Evolutionary conservation across 2,113 vertebrate species (phyloP).

Genomic region (Pomatostomus ruficeps): DNA sequence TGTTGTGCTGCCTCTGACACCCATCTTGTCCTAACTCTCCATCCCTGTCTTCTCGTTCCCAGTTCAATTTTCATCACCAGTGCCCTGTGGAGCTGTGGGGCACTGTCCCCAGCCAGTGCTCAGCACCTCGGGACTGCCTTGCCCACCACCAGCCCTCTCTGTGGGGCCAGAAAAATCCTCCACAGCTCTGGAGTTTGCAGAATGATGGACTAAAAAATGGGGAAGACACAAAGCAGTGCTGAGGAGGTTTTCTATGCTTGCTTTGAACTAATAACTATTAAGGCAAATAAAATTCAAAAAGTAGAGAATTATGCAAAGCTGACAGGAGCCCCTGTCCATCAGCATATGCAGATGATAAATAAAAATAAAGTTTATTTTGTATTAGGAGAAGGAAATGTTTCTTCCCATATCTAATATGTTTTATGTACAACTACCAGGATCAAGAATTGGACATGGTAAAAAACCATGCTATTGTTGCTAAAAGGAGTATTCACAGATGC

Average conservation of each 20-base stretch:
- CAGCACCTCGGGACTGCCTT: accelerated
- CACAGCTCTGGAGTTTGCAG: not conserved
- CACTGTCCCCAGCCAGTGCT: not conserved
- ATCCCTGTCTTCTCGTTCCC: not conserved
- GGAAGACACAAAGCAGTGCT: not conserved
- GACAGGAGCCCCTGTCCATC: not conserved
- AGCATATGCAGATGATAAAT: not conserved
- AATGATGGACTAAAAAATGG: not conserved
- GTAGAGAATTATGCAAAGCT: not conserved
- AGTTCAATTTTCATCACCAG: not conserved
- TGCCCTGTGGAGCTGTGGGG: not conserved
- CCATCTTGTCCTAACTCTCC: not conserved
- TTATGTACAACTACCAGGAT: accelerated
- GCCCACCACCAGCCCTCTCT: not conserved
- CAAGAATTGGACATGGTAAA: not conserved
- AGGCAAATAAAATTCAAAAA: not conserved
- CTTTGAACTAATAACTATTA: not conserved
- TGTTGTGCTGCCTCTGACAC: not conserved
- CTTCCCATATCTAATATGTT: not conserved
- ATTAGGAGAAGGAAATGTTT: not conserved
- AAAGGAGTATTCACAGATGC: not conserved
- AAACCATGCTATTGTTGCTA: not conserved
- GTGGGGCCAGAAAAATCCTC: not conserved
- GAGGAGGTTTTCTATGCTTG: not conserved
- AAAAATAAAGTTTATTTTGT: not conserved